Conservation (phyloP, 2,113 vertebrate species). For the Atrichornis clamosus region DNA sequence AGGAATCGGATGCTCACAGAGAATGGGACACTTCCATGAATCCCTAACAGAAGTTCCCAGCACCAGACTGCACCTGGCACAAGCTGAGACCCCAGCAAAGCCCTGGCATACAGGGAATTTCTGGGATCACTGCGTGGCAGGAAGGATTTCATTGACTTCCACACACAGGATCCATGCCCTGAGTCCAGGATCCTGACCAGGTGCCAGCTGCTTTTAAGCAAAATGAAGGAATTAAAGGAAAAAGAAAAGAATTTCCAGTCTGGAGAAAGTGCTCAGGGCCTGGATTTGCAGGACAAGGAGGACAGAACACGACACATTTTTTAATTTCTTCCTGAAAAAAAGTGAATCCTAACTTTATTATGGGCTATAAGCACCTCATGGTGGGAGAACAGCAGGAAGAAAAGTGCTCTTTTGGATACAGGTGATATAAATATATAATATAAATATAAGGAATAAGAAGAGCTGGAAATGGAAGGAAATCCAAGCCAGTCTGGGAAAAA, state of each 20-base stretch:
- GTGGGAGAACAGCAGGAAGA: background rate
- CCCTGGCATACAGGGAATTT: background rate
- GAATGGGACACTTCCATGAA: rapidly evolving
- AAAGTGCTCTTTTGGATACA: background rate
- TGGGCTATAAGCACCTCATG: background rate
- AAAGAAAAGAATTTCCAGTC: background rate
- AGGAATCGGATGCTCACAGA: rapidly evolving
- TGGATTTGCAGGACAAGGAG: background rate
- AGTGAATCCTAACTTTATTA: background rate
- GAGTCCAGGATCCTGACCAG: background rate
- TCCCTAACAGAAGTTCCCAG: background rate
- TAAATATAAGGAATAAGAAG: background rate
- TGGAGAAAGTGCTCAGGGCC: background rate
- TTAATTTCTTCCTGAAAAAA: background rate
- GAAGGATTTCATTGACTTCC: background rate
- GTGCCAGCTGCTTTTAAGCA: background rate
- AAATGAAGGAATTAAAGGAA: background rate
- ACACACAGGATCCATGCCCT: background rate
- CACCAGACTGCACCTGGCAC: rapidly evolving
- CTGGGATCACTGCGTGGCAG: background rate
- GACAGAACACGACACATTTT: background rate
- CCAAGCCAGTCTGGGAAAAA: rapidly evolving
- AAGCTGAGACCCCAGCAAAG: background rate
- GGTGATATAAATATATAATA: background rate
- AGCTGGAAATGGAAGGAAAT: background rate